Base-by-base conservation (phyloP, 2,888 invertebrate species). In the Cataglyphis altisquamis region DNA sequence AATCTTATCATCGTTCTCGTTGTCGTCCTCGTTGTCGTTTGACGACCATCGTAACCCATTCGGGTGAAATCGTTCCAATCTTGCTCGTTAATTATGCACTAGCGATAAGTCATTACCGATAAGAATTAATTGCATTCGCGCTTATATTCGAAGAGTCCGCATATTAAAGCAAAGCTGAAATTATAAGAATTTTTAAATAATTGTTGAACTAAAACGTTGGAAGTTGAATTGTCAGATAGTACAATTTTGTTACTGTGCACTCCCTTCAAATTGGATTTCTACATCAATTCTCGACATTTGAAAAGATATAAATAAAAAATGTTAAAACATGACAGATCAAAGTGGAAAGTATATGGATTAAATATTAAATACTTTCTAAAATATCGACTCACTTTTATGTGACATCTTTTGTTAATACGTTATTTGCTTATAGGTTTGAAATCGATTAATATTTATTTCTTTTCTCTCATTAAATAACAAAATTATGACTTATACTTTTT, bases 81-180 rank as follows among this genome's bases (percentile, higher is more conserved):
- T 77, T 36, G 86, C 84, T 86, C 88, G 87, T 84, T 88, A 86
- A 86, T 84, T 86, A 86, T 74, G 73, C 62, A 82, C 36, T 80
- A 87, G 82, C 60, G 78, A 68, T 86, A 86, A 82, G 82, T 82
- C 48, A 45, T 72, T 62, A 66, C 57, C 45, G 12, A 60, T 80
- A 80, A 82, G 63, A 41, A 52, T 63, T 77, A 75, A 64, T 6
- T 29, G 63, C 39, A 63, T 72, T 63, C 63, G 75, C 63, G 64
- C n/a, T 41, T 48, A 41, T 52, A 75, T 75, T 68, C 57, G 57
- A 68, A 12, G 39, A 68, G 57, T 10, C 41, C 41, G 57, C 32
- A 52, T n/a, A 29, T 78, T 21, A 45, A 72, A 29, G 25, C 8
- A 62, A 60, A 60, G 55, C 41, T 36, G 36, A 36, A 70, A 48